A percentile compares a stretch with the other conserved stretches of the same genome.
Evolutionary conservation across 2,888 invertebrate species (phyloP).

Genomic region (Synergus gifuensis): DNA sequence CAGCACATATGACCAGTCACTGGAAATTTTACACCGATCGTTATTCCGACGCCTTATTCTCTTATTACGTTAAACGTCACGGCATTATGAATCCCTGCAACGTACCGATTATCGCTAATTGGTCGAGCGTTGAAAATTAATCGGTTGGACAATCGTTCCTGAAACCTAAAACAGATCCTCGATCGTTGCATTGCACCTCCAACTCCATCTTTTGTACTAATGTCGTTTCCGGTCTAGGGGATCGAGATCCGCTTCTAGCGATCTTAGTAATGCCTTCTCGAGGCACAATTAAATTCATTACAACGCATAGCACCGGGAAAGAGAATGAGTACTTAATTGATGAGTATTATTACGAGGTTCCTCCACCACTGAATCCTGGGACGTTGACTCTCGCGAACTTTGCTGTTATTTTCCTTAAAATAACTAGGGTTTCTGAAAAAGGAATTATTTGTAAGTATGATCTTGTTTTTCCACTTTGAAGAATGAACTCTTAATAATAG

Average conservation of each 20-base stretch:
- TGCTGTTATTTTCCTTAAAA: not conserved
- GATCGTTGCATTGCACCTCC: constrained; percentile 15
- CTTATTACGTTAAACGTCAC: constrained; percentile 54
- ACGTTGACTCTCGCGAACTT: constrained; percentile 19
- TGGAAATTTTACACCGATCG: constrained; percentile 75
- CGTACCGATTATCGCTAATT: constrained; percentile 59
- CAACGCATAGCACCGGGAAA: constrained; percentile 46
- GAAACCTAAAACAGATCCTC: constrained; percentile 21
- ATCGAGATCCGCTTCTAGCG: constrained; percentile 45
- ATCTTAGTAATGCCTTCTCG: constrained; percentile 3
- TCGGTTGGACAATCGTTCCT: constrained; percentile 43
- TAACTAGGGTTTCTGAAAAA: not conserved
- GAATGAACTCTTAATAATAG: no score
- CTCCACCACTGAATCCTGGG: constrained; percentile 39
- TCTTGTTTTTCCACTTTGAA: no score
- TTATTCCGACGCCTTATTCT: constrained; percentile 60
- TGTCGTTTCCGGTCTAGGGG: constrained; percentile 1
- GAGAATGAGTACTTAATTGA: constrained; percentile 61
- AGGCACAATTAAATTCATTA: constrained; percentile 65
- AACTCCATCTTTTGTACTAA: constrained; percentile 8
- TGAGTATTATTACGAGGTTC: constrained; percentile 45
- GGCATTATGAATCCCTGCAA: constrained; percentile 45
- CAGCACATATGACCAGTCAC: constrained; percentile 75
- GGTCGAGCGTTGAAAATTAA: constrained; percentile 44
- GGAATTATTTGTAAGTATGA: not conserved